Evolutionary conservation across 2,797 vertebrate species (phyloP).

Genomic region (Geotrypetes seraphini): DNA sequence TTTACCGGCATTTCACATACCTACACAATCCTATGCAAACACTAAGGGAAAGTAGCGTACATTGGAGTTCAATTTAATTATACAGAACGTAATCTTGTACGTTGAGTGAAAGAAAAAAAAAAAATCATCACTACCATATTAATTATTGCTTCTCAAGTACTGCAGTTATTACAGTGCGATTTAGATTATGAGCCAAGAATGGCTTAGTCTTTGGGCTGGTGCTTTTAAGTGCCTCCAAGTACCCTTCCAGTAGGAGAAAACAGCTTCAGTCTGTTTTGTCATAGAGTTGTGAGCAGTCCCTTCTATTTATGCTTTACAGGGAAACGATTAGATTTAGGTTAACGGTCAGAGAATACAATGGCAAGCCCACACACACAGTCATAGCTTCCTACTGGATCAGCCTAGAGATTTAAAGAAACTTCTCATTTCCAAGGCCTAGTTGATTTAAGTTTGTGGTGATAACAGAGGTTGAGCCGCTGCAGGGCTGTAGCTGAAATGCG

Average conservation of each 20-base stretch:
- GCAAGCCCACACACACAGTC: too few relatives aligned
- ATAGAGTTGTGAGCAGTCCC: too few relatives aligned
- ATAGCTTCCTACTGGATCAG: too few relatives aligned
- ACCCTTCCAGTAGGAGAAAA: background rate
- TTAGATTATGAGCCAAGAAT: constrained; percentile 48
- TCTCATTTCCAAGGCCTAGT: too few relatives aligned
- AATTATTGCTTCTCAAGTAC: constrained; percentile 42
- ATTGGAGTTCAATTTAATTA: constrained; percentile 34
- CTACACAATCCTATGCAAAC: constrained; percentile 14
- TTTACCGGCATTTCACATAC: constrained; percentile 2
- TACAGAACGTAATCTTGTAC: constrained; percentile 30
- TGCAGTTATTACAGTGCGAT: constrained; percentile 39
- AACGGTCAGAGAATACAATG: too few relatives aligned
- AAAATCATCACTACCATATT: constrained; percentile 33
- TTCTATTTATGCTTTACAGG: too few relatives aligned
- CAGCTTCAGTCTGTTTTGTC: too few relatives aligned
- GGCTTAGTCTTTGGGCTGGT: constrained; percentile 40
- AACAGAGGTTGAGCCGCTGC: too few relatives aligned
- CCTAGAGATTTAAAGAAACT: too few relatives aligned
- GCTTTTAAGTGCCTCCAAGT: constrained; percentile 41
- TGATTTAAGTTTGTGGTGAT: too few relatives aligned
- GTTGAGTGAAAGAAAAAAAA: constrained; percentile 35
- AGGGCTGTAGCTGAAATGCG: too few relatives aligned
- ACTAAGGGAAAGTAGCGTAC: constrained; percentile 25
- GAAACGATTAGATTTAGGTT: too few relatives aligned